phyloP scores from a whole-genome alignment of 1,140 invertebrate species.

The Eriocheir sinensis region DNA sequence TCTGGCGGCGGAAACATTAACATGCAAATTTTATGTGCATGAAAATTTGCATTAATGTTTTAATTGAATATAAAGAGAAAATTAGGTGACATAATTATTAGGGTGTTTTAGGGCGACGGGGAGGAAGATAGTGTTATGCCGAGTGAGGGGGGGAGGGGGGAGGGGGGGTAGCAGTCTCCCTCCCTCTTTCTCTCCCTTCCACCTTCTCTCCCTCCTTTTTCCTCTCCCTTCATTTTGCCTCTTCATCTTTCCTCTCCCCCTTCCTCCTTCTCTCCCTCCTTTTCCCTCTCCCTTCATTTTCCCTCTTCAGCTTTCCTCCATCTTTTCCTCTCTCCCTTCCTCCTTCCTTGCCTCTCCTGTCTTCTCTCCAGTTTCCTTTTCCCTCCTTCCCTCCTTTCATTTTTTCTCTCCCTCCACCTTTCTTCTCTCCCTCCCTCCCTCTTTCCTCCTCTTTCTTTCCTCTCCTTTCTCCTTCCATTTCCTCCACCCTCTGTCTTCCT shows the following conservation, averaged over 20 bases:
- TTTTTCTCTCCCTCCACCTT: background rate
- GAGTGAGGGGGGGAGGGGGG: background rate
- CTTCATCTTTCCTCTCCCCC: too few relatives aligned
- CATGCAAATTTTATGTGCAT: conserved; percentile 25
- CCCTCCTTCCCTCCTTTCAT: background rate
- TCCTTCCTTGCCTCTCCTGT: background rate
- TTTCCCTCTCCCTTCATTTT: background rate
- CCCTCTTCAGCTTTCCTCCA: background rate
- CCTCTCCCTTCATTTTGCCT: background rate
- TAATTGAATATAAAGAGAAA: conserved; percentile 27
- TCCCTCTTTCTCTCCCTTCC: background rate
- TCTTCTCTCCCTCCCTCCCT: background rate
- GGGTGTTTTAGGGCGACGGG: background rate
- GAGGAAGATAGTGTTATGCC: conserved; percentile 15
- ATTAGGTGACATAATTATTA: conserved; percentile 18
- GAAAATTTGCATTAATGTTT: conserved; percentile 26
- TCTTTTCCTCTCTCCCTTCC: background rate
- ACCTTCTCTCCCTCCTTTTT: background rate
- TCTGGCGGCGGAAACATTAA: background rate
- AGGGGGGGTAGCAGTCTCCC: too few relatives aligned
- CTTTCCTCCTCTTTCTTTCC: background rate
- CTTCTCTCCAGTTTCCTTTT: too few relatives aligned
- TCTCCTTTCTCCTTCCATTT: too few relatives aligned
- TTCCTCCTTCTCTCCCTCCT: too few relatives aligned
- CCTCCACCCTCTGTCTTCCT: background rate